Evolutionary conservation across 2,888 invertebrate genomes (phyloP).

Genomic region (Philonicus albiceps): DNA sequence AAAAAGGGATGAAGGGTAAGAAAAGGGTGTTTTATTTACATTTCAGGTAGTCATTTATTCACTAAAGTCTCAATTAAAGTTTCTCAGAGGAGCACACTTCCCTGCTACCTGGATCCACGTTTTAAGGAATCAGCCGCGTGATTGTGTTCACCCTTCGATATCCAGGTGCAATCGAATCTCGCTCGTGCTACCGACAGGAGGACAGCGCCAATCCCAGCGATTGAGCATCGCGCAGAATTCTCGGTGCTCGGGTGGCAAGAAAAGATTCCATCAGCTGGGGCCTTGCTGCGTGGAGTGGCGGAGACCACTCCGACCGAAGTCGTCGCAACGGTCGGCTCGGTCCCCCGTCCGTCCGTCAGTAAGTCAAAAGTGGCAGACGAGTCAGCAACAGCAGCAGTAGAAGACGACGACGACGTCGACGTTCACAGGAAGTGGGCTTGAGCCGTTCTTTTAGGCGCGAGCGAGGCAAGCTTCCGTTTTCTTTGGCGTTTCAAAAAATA

Average conservation of each 20-base stretch:
- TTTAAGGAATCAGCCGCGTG: not conserved
- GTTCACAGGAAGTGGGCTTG: not conserved
- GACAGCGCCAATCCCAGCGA: not conserved
- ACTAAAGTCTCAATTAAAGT: not conserved
- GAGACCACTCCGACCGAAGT: not conserved
- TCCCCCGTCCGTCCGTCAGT: not conserved
- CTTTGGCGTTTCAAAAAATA: not conserved
- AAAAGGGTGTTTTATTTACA: not conserved
- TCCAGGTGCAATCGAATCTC: not conserved
- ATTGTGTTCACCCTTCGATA: not conserved
- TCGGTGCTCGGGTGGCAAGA: not conserved
- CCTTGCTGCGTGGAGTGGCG: not conserved
- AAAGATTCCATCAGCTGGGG: not conserved
- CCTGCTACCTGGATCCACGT: not conserved
- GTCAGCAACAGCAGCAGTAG: no score
- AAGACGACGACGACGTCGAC: not conserved
- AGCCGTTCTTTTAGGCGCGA: not conserved
- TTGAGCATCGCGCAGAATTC: not conserved
- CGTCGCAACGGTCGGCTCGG: not conserved
- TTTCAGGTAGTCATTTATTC: not conserved
- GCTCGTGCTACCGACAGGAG: not conserved
- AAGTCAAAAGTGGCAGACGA: not conserved
- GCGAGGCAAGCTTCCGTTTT: not conserved
- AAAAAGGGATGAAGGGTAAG: not conserved
- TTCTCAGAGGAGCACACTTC: not conserved